Evolutionary conservation across 1,140 invertebrate species (phyloP).

Genomic region (Sipha flava): DNA sequence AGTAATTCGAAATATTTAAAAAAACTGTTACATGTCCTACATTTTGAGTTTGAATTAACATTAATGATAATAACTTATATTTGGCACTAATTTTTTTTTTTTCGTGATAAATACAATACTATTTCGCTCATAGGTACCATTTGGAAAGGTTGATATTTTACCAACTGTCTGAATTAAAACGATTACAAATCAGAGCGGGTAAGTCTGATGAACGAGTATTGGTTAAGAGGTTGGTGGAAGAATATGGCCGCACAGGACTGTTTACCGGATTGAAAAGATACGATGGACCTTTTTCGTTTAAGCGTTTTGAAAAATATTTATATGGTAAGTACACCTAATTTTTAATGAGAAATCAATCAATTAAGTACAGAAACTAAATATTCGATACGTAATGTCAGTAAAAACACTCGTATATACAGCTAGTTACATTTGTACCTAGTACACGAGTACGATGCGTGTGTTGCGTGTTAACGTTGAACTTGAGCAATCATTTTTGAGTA

Average conservation of each 20-base stretch:
- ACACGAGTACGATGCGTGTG: background rate
- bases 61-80: too few species aligned
- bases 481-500: background rate
- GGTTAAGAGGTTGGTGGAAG: constrained; percentile 72
- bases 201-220: constrained; percentile 80
- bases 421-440: too few species aligned
- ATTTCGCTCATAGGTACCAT: constrained; percentile 59
- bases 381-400: too few species aligned
- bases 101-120: background rate
- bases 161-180: constrained; percentile 83
- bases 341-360: too few species aligned
- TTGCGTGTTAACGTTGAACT: background rate
- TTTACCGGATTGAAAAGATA: constrained; percentile 62
- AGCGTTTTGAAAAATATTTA: constrained; percentile 82
- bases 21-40: too few species aligned
- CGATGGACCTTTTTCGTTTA: constrained; percentile 64
- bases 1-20: too few species aligned
- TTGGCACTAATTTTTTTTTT: too few species aligned
- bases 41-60: too few species aligned
- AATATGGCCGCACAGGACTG: constrained; percentile 68
- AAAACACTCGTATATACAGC: too few species aligned
- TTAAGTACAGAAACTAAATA: too few species aligned
- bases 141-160: constrained; percentile 89
- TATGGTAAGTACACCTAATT: constrained; percentile 64
- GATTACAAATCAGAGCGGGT: constrained; percentile 81